phyloP scores from a whole-genome alignment of 2,113 vertebrate genomes.

The Labrus mixtus region DNA sequence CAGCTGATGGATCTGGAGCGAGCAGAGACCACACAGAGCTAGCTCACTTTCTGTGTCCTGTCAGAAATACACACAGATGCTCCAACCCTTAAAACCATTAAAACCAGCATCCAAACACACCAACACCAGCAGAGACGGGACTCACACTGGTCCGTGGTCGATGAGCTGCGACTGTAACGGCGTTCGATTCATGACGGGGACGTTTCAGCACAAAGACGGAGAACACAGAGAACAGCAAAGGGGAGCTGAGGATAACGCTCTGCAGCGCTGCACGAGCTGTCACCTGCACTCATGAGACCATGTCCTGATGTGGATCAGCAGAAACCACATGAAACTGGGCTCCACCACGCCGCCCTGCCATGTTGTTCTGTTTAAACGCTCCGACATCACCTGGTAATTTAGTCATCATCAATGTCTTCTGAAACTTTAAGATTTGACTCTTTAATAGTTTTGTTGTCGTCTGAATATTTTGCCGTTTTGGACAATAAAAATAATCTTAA shows the following conservation, averaged over 20 bases:
- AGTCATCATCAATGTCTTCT: no score
- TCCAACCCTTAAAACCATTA: slow-evolving; percentile 24
- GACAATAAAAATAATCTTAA: no score
- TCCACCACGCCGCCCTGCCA: neutral
- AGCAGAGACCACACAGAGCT: no score
- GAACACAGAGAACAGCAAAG: slow-evolving; percentile 33
- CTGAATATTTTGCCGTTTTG: no score
- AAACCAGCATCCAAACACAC: slow-evolving; percentile 28
- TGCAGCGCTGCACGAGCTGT: slow-evolving; percentile 5
- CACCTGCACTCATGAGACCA: neutral
- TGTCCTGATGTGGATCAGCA: neutral
- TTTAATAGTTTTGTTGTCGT: no score
- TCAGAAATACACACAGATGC: slow-evolving; percentile 25
- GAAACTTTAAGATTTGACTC: no score
- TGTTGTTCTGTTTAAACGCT: no score
- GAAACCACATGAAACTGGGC: neutral
- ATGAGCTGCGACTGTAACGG: slow-evolving; percentile 39
- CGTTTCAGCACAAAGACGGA: slow-evolving; percentile 32
- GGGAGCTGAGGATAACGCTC: slow-evolving; percentile 24
- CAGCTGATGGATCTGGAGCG: no score
- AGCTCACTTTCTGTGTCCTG: slow-evolving; percentile 34
- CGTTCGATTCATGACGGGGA: slow-evolving; percentile 20
- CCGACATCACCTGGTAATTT: no score
- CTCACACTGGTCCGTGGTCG: neutral
- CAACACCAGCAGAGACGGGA: slow-evolving; percentile 20